phyloP scores from a whole-genome alignment of 1,140 invertebrate genomes.

The Epicauta chinensis region DNA sequence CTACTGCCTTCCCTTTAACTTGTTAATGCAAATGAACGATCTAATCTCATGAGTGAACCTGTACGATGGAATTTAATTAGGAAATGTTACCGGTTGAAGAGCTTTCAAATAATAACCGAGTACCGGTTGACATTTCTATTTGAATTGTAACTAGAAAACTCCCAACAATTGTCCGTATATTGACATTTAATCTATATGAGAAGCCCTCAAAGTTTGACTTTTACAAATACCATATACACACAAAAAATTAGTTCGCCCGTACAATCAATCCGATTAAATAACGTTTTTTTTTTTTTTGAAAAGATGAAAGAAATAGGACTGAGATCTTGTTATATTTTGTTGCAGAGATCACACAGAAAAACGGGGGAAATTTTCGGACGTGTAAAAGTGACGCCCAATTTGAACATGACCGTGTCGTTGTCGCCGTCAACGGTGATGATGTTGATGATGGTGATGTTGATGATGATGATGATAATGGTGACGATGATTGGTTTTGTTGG shows the following conservation, averaged over 20 bases:
- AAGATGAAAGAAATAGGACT: too few species aligned
- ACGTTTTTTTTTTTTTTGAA: too few species aligned
- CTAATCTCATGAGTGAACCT: slow-evolving; percentile 15
- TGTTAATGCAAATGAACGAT: slow-evolving; percentile 22
- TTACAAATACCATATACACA: too few species aligned
- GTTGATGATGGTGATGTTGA: not conserved
- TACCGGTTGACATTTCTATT: too few species aligned
- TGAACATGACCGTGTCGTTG: slow-evolving; percentile 11
- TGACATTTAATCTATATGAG: too few species aligned
- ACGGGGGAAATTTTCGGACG: slow-evolving; percentile 1
- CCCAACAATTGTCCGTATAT: too few species aligned
- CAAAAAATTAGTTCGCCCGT: too few species aligned
- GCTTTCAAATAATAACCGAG: slow-evolving; percentile 11
- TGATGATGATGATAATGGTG: not conserved
- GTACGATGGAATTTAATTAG: slow-evolving; percentile 22
- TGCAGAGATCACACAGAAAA: not conserved
- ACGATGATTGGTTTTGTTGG: slow-evolving; percentile 9
- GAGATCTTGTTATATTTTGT: not conserved
- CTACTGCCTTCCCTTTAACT: slow-evolving; percentile 13
- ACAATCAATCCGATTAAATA: too few species aligned
- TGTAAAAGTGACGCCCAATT: slow-evolving; percentile 17
- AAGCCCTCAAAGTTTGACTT: too few species aligned
- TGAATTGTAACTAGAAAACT: too few species aligned
- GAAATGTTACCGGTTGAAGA: slow-evolving; percentile 18
- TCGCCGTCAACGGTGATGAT: not conserved